These are phyloP conservation scores for Typhlomys cinereus DNA, from an alignment of 2,113 vertebrate species.

Conservation along the genomic window DNA sequence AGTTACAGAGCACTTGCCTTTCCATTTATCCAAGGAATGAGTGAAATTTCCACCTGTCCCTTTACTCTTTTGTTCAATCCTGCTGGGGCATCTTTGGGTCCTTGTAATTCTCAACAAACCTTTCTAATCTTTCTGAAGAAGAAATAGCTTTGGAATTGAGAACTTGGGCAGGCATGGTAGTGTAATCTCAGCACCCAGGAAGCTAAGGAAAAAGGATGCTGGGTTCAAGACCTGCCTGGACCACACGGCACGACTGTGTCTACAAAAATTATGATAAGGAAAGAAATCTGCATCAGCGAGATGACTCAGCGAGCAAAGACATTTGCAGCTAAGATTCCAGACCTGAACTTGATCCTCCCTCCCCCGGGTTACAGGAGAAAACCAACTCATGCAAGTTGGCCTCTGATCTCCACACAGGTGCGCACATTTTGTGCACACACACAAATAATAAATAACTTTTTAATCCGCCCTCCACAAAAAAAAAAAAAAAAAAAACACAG, in stretches of 20 bases:
- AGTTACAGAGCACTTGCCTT: background rate
- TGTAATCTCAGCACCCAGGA: background rate
- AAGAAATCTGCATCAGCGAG: too few species aligned
- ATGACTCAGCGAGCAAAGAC: too few species aligned
- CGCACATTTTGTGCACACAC: too few species aligned
- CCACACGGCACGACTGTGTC: background rate
- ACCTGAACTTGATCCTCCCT: too few species aligned
- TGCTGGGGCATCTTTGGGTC: background rate
- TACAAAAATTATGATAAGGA: background rate
- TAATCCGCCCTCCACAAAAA: too few species aligned
- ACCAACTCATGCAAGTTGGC: too few species aligned
- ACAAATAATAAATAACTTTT: too few species aligned
- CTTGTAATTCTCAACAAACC: background rate
- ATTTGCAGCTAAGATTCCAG: too few species aligned
- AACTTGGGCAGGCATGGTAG: background rate
- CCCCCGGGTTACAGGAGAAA: too few species aligned
- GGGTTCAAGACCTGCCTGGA: background rate
- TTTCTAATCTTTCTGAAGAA: slow-evolving; percentile 33
- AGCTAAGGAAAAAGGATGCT: background rate
- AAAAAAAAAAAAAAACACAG: background rate
- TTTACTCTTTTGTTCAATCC: background rate
- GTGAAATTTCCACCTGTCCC: background rate
- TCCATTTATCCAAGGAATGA: background rate
- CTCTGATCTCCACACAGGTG: too few species aligned
- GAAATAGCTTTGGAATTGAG: background rate